phyloP scores from a whole-genome alignment of 2,797 vertebrate species.

The Poecilia wingei region DNA sequence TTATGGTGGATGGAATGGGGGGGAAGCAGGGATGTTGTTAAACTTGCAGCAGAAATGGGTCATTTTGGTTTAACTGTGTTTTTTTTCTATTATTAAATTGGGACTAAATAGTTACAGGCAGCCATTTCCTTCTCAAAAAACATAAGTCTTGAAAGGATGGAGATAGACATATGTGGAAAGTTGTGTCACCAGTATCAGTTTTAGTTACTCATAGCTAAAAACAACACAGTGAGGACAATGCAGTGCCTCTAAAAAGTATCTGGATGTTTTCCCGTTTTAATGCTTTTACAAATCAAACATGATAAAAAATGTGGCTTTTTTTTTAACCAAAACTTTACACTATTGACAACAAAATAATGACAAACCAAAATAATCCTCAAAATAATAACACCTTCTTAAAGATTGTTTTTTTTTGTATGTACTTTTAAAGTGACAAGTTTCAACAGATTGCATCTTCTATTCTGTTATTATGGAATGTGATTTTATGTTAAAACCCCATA shows the following conservation, averaged over 20 bases:
- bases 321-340: too few species aligned
- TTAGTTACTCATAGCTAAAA: conserved; percentile 34
- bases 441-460: not conserved
- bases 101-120: not conserved
- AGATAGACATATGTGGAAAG: conserved; percentile 18
- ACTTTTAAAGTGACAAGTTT: not conserved
- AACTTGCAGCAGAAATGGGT: not conserved
- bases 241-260: not conserved
- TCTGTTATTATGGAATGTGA: not conserved
- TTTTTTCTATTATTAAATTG: not conserved
- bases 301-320: not conserved
- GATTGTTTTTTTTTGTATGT: not conserved
- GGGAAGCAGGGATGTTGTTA: not conserved
- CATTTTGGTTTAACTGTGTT: not conserved
- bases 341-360: not conserved
- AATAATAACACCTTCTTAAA: not conserved
- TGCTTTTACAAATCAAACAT: not conserved
- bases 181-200: conserved; percentile 21
- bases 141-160: not conserved
- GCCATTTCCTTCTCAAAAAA: conserved; percentile 1
- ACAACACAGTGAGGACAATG: not conserved
- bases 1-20: conserved; percentile 3
- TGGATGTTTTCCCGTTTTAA: not conserved
- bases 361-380: not conserved
- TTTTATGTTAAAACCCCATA: not conserved